phyloP scores from a whole-genome alignment of 2,797 vertebrate genomes.

The Orientallactaga sibirica region DNA sequence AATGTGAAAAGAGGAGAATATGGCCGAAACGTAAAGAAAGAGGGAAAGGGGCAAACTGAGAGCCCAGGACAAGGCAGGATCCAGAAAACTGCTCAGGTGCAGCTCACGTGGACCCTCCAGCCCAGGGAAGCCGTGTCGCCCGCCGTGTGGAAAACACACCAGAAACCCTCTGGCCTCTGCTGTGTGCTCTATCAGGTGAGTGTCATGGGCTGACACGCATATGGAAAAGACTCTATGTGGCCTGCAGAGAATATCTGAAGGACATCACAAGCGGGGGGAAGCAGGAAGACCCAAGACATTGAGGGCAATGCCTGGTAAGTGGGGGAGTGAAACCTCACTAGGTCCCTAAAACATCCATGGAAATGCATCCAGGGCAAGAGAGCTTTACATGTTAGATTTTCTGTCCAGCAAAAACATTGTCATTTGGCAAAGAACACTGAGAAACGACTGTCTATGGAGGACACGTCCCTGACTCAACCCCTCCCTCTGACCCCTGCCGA shows the following conservation, averaged over 20 bases:
- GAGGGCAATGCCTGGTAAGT: neutral
- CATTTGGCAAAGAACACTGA: neutral
- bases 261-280: neutral
- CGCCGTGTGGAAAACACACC: neutral
- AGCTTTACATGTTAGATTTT: neutral
- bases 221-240: conserved; percentile 9
- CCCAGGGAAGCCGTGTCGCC: neutral
- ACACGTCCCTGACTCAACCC: neutral
- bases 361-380: neutral
- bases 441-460: neutral
- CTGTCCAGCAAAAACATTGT: neutral
- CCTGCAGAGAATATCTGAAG: neutral
- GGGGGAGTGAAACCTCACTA: no score
- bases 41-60: neutral
- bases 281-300: neutral
- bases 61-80: neutral
- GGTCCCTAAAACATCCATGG: conserved; percentile 11
- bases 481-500: neutral
- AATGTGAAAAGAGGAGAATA: conserved; percentile 12
- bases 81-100: neutral
- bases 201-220: neutral
- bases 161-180: neutral
- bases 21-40: neutral
- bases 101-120: neutral
- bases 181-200: neutral